phyloP scores from a whole-genome alignment of 2,888 invertebrate species.

The Tupiocoris notatus region DNA sequence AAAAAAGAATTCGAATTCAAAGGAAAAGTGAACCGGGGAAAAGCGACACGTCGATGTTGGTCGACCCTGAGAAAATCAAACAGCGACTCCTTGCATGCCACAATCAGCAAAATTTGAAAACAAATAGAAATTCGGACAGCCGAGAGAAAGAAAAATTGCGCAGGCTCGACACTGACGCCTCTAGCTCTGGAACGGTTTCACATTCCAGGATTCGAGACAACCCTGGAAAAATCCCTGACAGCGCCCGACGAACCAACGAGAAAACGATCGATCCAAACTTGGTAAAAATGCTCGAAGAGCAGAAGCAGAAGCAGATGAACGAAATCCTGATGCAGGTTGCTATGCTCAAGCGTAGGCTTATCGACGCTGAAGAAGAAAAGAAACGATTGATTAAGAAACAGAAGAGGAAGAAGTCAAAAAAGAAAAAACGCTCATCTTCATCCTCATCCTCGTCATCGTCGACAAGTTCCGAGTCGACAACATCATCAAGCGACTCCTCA shows the following conservation, averaged over 20 bases:
- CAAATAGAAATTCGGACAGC: not conserved
- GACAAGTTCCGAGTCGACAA: not conserved
- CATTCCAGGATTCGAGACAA: not conserved
- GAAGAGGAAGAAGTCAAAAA: not conserved
- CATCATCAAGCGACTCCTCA: not conserved
- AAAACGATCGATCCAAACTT: not conserved
- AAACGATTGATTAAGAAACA: not conserved
- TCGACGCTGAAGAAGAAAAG: slow-evolving; percentile 11
- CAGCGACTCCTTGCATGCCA: not conserved
- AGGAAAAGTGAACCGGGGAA: not conserved
- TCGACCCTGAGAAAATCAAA: not conserved
- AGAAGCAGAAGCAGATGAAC: not conserved
- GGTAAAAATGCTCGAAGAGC: not conserved
- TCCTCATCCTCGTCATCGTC: slow-evolving; percentile 14
- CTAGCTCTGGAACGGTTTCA: not conserved
- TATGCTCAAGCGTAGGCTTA: not conserved
- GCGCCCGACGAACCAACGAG: not conserved
- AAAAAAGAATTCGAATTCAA: not conserved
- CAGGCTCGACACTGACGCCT: not conserved
- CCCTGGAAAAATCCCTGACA: not conserved
- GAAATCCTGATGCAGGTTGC: slow-evolving; percentile 20
- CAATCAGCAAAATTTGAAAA: not conserved
- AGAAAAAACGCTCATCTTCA: not conserved
- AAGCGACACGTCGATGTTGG: not conserved
- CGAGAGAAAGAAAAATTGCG: not conserved